Base-by-base conservation (phyloP, 2,113 vertebrate genomes). In the Anoura caudifer region DNA sequence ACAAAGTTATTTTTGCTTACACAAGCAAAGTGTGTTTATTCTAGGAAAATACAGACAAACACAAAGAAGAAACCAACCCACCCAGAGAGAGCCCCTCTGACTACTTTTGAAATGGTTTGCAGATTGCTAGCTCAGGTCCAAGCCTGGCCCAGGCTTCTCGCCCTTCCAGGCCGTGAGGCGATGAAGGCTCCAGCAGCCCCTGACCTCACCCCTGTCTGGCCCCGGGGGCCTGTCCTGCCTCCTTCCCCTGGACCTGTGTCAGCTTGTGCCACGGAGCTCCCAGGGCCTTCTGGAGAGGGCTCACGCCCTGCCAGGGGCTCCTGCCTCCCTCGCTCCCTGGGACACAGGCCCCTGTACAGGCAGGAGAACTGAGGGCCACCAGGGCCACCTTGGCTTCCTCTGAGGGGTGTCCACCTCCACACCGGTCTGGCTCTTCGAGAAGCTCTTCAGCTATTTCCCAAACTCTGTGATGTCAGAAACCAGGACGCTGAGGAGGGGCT, bases 161-260 rank as follows among this genome's bases (percentile, higher is more conserved):
- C 4, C n/a, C 38, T 26, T 33, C 43, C 36, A 3, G 86, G 56
- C 20, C 1, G 70, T 11, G 70, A 73, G 56, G 56, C 9, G 56
- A 11, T 26, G 56, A 61, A 11, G 24, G n/a, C 65, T 36, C 19
- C 67, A 22, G 67, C 19, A n/a, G 7, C 4, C 36, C 47, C 45
- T 4, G 20, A 3, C 33, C 28, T 11, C 15, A 0, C 4, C 3
- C 20, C 10, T 0, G 0, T 14, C 15, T 11, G 43, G 17, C 17
- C 54, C 54, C 3, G 26, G 24, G 1, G 14, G 36, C 79, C 77
- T 33, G 45, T 70, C 43, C 50, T 2, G 4, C 19, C 28, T 3
- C 0, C 56, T 26, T 11, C 15, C 31, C 52, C 10, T 15, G 17
- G 50, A 52, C 50, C 50, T 52, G 50, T 3, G 36, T 5, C 43